These are phyloP conservation scores for Zaprionus vittiger DNA, from an alignment of 1,140 invertebrate genomes.

Conservation along the genomic window DNA sequence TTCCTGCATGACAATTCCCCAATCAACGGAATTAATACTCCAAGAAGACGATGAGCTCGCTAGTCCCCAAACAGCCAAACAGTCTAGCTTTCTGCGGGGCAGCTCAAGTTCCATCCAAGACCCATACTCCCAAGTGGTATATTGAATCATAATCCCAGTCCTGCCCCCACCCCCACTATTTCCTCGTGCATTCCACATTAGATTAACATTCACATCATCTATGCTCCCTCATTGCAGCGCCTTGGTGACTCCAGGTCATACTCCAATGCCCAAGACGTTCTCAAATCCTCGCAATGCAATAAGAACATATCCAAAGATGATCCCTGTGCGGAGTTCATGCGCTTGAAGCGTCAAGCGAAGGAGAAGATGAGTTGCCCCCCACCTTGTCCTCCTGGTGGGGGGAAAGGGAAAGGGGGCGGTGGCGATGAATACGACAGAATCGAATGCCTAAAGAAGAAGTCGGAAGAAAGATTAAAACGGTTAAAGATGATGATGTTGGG, in stretches of 20 bases:
- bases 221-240: constrained; percentile 19
- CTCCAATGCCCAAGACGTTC: constrained; percentile 55
- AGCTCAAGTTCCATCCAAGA: constrained; percentile 27
- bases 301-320: constrained; percentile 22
- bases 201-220: background rate
- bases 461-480: constrained; percentile 32
- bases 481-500: constrained; percentile 47
- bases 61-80: background rate
- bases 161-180: background rate
- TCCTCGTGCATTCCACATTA: background rate
- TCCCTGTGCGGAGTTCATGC: constrained; percentile 60
- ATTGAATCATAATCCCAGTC: background rate
- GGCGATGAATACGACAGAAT: constrained; percentile 16
- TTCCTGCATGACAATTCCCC: constrained; percentile 51
- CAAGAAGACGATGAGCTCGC: constrained; percentile 34
- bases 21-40: constrained; percentile 32
- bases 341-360: constrained; percentile 38
- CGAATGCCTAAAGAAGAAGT: constrained; percentile 23
- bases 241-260: constrained; percentile 36
- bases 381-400: background rate
- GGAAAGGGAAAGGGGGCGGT: constrained; percentile 6
- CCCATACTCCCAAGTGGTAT: background rate
- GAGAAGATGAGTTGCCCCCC: background rate
- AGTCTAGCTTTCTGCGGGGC: background rate
- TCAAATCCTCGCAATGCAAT: constrained; percentile 60